Base-by-base conservation (phyloP, 2,888 invertebrate genomes). In the Trypoxylon attenuatum region DNA sequence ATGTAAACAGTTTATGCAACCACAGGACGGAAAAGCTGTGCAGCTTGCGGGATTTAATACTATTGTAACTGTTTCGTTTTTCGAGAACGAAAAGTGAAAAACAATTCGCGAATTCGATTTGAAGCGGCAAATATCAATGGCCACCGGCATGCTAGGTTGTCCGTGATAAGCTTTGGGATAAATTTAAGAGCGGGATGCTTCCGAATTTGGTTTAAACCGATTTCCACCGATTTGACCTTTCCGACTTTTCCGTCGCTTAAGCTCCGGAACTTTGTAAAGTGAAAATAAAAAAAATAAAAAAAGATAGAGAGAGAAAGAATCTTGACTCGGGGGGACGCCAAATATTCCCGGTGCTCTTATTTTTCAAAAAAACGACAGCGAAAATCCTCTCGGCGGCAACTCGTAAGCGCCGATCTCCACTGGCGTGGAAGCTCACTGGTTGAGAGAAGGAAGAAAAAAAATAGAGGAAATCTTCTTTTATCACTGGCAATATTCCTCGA, bases 21-120 rank as follows among this genome's bases (percentile, higher is more conserved):
- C n/a, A 13, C 33, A 8, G 33, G 10, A 33, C n/a, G 33, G 13
- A 33, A 33, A 33, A 33, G 33, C 33, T 10, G 33, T 33, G 13
- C 33, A 33, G 33, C 33, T 33, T 33, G 33, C 33, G 33, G 33
- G 33, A 33, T 33, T 33, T 33, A 33, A 33, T 33, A 33, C 33
- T 13, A 33, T 33, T 33, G 33, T 33, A 33, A 13, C 33, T 33
- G 10, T 33, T 10, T 13, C 33, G 33, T n/a, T n/a, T n/a, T n/a
- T n/a, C n/a, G n/a, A n/a, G n/a, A n/a, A n/a, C n/a, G n/a, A n/a
- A n/a, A n/a, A n/a, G n/a, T n/a, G n/a, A n/a, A n/a, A n/a, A n/a
- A n/a, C n/a, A n/a, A n/a, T n/a, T n/a, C n/a, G n/a, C n/a, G n/a
- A n/a, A n/a, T n/a, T n/a, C n/a, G n/a, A n/a, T n/a, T n/a, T n/a